phyloP scores from a whole-genome alignment of 2,888 invertebrate genomes.

The Hedya salicella region DNA sequence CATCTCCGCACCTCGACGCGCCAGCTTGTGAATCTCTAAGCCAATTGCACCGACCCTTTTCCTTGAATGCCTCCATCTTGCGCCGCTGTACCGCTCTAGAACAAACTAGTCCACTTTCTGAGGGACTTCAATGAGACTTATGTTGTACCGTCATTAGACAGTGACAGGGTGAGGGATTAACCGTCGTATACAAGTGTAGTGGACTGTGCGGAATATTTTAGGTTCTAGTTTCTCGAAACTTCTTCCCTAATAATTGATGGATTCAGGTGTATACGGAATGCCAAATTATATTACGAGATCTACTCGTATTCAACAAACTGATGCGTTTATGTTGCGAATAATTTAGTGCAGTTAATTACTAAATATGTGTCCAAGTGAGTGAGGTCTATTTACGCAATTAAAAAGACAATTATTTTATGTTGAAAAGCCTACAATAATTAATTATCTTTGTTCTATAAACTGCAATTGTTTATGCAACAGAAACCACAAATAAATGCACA shows the following conservation, averaged over 20 bases:
- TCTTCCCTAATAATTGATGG: neutral
- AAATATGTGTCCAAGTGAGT: no score
- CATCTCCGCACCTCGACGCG: slow-evolving; percentile 25
- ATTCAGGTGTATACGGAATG: neutral
- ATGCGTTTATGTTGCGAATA: no score
- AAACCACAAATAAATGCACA: no score
- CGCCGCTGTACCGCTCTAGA: neutral
- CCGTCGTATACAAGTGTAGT: slow-evolving; percentile 19
- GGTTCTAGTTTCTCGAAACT: neutral
- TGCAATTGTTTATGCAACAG: no score
- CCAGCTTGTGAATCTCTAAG: slow-evolving; percentile 26
- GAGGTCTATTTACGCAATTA: no score
- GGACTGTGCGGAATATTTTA: slow-evolving; percentile 32
- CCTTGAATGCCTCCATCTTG: slow-evolving; percentile 26
- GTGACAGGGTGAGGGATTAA: slow-evolving; percentile 20
- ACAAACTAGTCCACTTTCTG: neutral
- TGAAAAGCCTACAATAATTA: no score
- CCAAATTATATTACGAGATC: no score
- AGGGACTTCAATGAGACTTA: neutral
- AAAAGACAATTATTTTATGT: no score
- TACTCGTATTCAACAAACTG: no score
- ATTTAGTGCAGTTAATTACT: no score
- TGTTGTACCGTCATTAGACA: neutral
- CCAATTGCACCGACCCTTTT: slow-evolving; percentile 24
- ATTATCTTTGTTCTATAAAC: no score